A percentile compares a stretch with the other conserved stretches of the same genome.
phyloP scores from a whole-genome alignment of 2,797 vertebrate genomes.

The Sebastes matsubarae region DNA sequence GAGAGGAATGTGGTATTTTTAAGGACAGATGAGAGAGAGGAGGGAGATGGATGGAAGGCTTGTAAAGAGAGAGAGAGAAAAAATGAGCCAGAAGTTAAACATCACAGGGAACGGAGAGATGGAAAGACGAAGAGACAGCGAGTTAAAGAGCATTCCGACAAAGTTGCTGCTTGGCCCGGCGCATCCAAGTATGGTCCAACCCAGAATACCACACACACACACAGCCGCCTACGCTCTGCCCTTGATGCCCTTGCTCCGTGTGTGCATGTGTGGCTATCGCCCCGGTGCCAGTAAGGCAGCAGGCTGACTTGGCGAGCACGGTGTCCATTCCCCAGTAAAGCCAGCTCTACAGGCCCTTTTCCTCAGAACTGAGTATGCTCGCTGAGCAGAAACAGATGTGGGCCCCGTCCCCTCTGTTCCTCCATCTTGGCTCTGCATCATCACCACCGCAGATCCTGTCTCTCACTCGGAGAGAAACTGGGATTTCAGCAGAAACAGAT shows the following conservation, averaged over 20 bases:
- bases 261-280: slow-evolving; percentile 52
- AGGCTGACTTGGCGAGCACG: slow-evolving; percentile 65
- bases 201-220: slow-evolving; percentile 64
- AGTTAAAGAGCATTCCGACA: slow-evolving; percentile 59
- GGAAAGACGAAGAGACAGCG: slow-evolving; percentile 53
- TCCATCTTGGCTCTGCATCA: slow-evolving; percentile 75
- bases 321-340: slow-evolving; percentile 58
- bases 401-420: slow-evolving; percentile 59
- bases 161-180: slow-evolving; percentile 66
- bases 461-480: slow-evolving; percentile 64
- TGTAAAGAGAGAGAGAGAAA: slow-evolving; percentile 8
- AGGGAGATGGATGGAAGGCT: slow-evolving; percentile 41
- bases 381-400: slow-evolving; percentile 80
- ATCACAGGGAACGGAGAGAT: slow-evolving; percentile 38
- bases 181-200: slow-evolving; percentile 60
- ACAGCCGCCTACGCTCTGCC: slow-evolving; percentile 49
- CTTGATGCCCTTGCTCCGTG: slow-evolving; percentile 50
- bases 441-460: slow-evolving; percentile 63
- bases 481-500: slow-evolving; percentile 73
- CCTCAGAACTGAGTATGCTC: slow-evolving; percentile 52
- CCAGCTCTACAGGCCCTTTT: slow-evolving; percentile 55
- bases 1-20: slow-evolving; percentile 47
- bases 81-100: slow-evolving; percentile 17
- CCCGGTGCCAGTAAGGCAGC: slow-evolving; percentile 68
- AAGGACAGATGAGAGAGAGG: slow-evolving; percentile 38